A percentile compares a stretch with the other conserved stretches of the same genome.
Conservation (phyloP, 2,797 vertebrate species). For the Tangara arthus region DNA sequence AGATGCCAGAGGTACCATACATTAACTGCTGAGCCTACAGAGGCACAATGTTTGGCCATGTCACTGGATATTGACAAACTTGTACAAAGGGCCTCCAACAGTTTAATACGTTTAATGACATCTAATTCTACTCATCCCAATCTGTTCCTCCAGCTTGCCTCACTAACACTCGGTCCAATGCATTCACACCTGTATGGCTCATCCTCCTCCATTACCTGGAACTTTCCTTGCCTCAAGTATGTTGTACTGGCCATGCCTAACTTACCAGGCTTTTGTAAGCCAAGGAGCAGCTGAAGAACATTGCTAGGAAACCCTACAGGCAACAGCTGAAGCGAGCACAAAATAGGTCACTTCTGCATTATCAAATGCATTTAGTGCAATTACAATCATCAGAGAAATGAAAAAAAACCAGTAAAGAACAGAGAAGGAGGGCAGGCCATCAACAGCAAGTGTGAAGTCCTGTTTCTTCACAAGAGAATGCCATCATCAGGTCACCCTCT, state of each 20-base stretch:
- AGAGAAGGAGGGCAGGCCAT: background rate
- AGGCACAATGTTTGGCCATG: background rate
- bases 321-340: slow-evolving; percentile 43
- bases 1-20: background rate
- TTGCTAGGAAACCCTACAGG: slow-evolving; percentile 8
- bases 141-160: background rate
- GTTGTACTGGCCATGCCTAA: background rate
- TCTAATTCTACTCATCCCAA: background rate
- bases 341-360: slow-evolving; percentile 49
- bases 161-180: background rate
- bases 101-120: background rate
- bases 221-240: background rate
- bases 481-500: background rate
- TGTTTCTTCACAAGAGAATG: background rate
- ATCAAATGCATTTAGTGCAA: slow-evolving; percentile 13
- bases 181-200: background rate
- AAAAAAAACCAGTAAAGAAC: background rate
- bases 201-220: background rate
- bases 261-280: background rate
- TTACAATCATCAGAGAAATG: slow-evolving; percentile 13
- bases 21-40: background rate
- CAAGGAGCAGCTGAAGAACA: background rate
- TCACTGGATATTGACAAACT: background rate
- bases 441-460: background rate
- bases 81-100: background rate